Evolutionary conservation across 1,140 invertebrate genomes (phyloP), one percentile per base, ranked within the genome.

Genomic region (Pinna nobilis): DNA sequence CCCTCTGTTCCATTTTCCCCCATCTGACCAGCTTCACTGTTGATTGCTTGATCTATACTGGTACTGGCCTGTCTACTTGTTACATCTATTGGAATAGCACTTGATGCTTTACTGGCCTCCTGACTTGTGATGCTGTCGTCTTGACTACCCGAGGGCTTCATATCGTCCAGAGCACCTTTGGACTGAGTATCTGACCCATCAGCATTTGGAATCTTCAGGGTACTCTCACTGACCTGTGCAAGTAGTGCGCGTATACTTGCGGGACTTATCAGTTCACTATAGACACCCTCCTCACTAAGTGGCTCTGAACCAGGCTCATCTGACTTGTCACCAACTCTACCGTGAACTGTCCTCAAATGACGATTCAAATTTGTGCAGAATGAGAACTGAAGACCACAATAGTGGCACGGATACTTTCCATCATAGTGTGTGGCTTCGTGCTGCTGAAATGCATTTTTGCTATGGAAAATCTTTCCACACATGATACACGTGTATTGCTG

Each of bases 351-450:
- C 39, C 59, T 63, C 7, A 63, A 41, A 32, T 63, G 59, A 39
- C 59, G 35, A 30, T 63, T 63, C 2, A 63, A 25, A 44, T 63
- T 63, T n/a, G 59, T 63, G 25, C 59, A 41, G 2, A 63, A 63
- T 6, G 59, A 63, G 59, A 63, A 63, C 39, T 63, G 39, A 15
- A 63, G 39, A 15, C 59, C 59, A 63, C 59, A 63, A 13, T 30
- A 20, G 37, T 63, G 59, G 44, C 59, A 63, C 5, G 59, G 59
- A 63, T 41, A 63, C 37, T 63, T 63, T 7, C 59, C 59, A 44
- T 63, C 59, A 63, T 37, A 63, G 44, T 63, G 59, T 63, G 59
- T 41, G 28, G 59, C 59, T 32, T 63, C 59, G 44, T 63, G 59
- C 39, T 63, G 59, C 59, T 63, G 59, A 37, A 41, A 63, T 44